Percentiles rank a stretch among this genome's conserved stretches.
These are phyloP conservation scores for Drosophila jambulina DNA, from an alignment of 1,140 invertebrate species.

Conservation along the genomic window DNA sequence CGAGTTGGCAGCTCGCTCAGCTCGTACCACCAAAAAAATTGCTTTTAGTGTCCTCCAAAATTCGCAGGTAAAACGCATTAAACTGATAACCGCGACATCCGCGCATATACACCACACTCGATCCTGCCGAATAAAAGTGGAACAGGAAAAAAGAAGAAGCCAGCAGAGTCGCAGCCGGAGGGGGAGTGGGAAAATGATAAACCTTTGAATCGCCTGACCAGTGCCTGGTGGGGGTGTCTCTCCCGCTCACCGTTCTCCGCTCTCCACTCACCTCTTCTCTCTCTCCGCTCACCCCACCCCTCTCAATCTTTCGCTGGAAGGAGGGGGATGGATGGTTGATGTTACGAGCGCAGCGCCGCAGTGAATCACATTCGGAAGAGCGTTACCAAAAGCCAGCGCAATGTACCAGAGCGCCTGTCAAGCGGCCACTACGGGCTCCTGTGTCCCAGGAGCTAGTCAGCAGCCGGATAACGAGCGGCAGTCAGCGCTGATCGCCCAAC, in stretches of 20 bases:
- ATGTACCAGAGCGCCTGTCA: constrained; percentile 90
- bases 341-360: constrained; percentile 49
- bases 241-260: constrained; percentile 28
- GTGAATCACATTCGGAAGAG: constrained; percentile 71
- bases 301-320: constrained; percentile 34
- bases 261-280: constrained; percentile 20
- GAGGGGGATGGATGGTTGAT: constrained; percentile 74
- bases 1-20: constrained; percentile 33
- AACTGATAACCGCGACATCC: constrained; percentile 36
- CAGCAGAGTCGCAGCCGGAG: constrained; percentile 25
- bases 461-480: constrained; percentile 86
- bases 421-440: constrained; percentile 86
- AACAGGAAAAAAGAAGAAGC: constrained; percentile 7
- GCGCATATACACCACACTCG: constrained; percentile 31
- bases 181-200: constrained; percentile 50
- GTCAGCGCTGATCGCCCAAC: constrained; percentile 86
- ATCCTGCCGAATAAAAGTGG: constrained; percentile 20
- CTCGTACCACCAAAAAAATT: constrained; percentile 44
- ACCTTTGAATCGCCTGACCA: constrained; percentile 58
- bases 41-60: constrained; percentile 35
- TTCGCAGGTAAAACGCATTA: constrained; percentile 72
- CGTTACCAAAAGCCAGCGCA: constrained; percentile 43
- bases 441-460: constrained; percentile 85
- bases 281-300: constrained; percentile 33
- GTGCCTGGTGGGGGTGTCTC: constrained; percentile 68